Evolutionary conservation across 1,140 invertebrate species (phyloP), one percentile per base, ranked within the genome.

Genomic region (Bombus breviceps): DNA sequence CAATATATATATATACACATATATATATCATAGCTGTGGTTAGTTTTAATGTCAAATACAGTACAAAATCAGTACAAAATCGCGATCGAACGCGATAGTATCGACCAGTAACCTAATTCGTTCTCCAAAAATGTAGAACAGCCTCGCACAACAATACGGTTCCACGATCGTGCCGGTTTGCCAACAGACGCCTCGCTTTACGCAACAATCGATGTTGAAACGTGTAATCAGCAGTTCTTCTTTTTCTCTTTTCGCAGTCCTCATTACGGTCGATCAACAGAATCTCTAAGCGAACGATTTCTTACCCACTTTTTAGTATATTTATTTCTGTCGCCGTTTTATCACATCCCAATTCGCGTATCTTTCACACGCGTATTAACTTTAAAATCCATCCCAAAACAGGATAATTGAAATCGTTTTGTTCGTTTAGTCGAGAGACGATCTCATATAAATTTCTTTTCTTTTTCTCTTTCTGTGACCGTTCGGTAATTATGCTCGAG

Each of bases 401-500:
- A n/a, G 59, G 59, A 62, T n/a, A 62, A 62, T 62, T 2, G 22
- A 25, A 28, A 32, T 18, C n/a, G 15, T 15, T 66, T 15, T 5
- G 62, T 64, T 32, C 62, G 13, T 6, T 64, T 32, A 32, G n/a
- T 32, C 5, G 2, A 64, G n/a, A 28, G 39, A n/a, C 71, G 39
- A 22, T 43, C 71, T 15, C 41, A 6, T 41, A 41, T 43, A n/a
- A n/a, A 73, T 47, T 47, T 28, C 18, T 43, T 32, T 6, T 32
- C n/a, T 73, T 43, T 73, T n/a, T 32, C 2, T n/a, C 6, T 18
- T 10, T 22, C 3, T 37, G 3, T 12, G n/a, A 64, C 10, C 47
- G n/a, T 62, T 62, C 79, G 89, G 89, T 90, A 91, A 90, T 90
- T 90, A 85, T 77, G 81, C 79, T 74, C 81, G 66, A 81, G 85